These are phyloP conservation scores for Scaptomyza hsui DNA, from an alignment of 1,140 invertebrate species.

Conservation along the genomic window DNA sequence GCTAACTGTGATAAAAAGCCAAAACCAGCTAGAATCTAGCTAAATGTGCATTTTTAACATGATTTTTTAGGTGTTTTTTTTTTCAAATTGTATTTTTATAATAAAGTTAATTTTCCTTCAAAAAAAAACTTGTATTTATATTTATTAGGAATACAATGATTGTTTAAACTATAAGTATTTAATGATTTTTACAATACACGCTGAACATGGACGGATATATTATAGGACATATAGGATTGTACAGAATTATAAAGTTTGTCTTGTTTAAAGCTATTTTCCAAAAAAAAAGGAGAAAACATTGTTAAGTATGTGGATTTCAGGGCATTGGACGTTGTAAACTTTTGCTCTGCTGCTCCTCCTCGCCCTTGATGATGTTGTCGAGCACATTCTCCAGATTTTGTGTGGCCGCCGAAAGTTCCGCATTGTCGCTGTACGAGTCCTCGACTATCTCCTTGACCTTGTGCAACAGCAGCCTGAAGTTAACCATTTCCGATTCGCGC, in stretches of 20 bases:
- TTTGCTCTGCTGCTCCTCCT: conserved; percentile 72
- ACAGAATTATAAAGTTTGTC: background rate
- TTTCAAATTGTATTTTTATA: no score
- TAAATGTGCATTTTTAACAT: no score
- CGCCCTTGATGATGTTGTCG: conserved; percentile 75
- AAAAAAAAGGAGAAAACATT: no score
- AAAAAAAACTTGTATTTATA: no score
- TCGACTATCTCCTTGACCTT: conserved; percentile 83
- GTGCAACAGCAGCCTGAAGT: conserved; percentile 72
- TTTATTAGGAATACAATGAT: no score
- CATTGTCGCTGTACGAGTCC: conserved; percentile 83
- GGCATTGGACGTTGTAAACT: conserved; percentile 9
- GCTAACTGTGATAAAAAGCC: conserved; percentile 39
- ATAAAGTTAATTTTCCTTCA: no score
- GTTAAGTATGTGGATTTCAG: background rate
- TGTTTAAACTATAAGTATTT: no score
- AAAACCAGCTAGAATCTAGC: background rate
- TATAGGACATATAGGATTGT: conserved; percentile 7
- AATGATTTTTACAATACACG: no score
- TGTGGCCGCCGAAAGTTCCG: conserved; percentile 77
- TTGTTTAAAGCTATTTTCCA: background rate
- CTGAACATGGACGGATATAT: conserved; percentile 6
- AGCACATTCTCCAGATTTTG: conserved; percentile 80
- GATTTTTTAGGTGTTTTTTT: no score
- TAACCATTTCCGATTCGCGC: conserved; percentile 75